These are phyloP conservation scores for Ateles fusciceps DNA, from an alignment of 2,797 vertebrate genomes.

Conservation along the genomic window DNA sequence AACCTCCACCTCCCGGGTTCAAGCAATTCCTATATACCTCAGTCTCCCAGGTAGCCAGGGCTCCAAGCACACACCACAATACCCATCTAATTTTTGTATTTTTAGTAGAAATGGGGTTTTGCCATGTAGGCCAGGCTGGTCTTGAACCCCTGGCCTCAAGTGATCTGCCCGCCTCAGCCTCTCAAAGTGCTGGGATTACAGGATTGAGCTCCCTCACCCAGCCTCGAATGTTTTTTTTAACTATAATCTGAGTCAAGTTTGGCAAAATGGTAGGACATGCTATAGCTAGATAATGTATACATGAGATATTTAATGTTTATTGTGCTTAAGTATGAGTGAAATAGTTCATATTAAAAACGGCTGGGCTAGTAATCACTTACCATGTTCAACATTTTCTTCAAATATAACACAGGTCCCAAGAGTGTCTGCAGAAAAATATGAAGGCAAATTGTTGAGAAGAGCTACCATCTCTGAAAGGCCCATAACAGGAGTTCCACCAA, in stretches of 20 bases:
- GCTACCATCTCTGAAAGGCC: neutral
- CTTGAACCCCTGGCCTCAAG: neutral
- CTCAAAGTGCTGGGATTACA: neutral
- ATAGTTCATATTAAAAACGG: neutral
- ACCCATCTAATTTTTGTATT: neutral
- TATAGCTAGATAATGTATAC: neutral
- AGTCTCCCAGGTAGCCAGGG: neutral
- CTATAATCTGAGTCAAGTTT: neutral
- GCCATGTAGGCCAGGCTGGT: neutral
- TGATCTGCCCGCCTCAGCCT: neutral
- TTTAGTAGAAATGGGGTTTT: neutral
- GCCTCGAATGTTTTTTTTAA: neutral
- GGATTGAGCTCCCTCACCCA: neutral
- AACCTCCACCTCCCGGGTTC: neutral
- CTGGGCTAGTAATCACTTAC: slow-evolving; percentile 79
- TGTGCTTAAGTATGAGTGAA: neutral
- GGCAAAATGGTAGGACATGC: neutral
- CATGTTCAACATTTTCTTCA: slow-evolving; percentile 89
- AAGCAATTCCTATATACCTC: neutral
- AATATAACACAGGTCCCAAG: slow-evolving; percentile 95
- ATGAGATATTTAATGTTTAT: neutral
- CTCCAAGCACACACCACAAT: neutral
- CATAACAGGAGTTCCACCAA: neutral
- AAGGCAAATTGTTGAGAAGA: slow-evolving; percentile 45
- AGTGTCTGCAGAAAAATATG: slow-evolving; percentile 85